Evolutionary conservation across 2,888 invertebrate species (phyloP).

Genomic region (Platycheirus rosarum): DNA sequence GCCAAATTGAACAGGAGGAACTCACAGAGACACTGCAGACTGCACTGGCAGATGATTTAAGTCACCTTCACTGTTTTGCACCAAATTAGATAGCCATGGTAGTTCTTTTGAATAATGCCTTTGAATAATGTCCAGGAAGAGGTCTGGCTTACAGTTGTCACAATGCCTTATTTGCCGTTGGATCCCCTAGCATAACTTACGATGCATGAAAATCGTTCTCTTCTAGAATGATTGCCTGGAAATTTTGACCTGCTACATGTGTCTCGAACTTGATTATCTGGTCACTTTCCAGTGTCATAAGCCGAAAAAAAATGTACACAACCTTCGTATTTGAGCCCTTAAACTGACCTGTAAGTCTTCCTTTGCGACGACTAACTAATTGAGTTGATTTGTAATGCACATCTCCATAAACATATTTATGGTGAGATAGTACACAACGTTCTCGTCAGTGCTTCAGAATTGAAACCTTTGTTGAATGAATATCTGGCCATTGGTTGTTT

Average conservation of each 20-base stretch:
- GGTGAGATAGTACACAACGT: slow-evolving; percentile 95
- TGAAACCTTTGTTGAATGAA: too few species aligned
- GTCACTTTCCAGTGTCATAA: slow-evolving; percentile 88
- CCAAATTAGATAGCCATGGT: slow-evolving; percentile 98
- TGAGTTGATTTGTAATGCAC: slow-evolving; percentile 93
- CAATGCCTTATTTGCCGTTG: slow-evolving; percentile 90
- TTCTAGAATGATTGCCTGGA: slow-evolving; percentile 94
- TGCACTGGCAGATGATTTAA: slow-evolving; percentile 95
- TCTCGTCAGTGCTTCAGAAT: too few species aligned
- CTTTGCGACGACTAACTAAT: slow-evolving; percentile 84
- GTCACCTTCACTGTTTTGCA: slow-evolving; percentile 92
- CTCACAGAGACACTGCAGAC: slow-evolving; percentile 98
- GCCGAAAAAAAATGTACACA: slow-evolving; percentile 76
- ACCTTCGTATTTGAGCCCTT: not conserved
- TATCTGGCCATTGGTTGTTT: too few species aligned
- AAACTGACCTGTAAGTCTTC: slow-evolving; percentile 86
- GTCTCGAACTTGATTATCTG: slow-evolving; percentile 94
- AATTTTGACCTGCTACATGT: slow-evolving; percentile 94
- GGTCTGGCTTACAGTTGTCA: slow-evolving; percentile 93
- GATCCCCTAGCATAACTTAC: slow-evolving; percentile 93
- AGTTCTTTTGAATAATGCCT: slow-evolving; percentile 96
- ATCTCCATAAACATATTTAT: slow-evolving; percentile 96
- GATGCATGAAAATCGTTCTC: slow-evolving; percentile 92
- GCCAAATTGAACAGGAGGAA: slow-evolving; percentile 90
- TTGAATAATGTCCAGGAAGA: slow-evolving; percentile 95